Evolutionary conservation across 2,797 vertebrate genomes (phyloP).

Genomic region (Hypotaenidia philippensis): DNA sequence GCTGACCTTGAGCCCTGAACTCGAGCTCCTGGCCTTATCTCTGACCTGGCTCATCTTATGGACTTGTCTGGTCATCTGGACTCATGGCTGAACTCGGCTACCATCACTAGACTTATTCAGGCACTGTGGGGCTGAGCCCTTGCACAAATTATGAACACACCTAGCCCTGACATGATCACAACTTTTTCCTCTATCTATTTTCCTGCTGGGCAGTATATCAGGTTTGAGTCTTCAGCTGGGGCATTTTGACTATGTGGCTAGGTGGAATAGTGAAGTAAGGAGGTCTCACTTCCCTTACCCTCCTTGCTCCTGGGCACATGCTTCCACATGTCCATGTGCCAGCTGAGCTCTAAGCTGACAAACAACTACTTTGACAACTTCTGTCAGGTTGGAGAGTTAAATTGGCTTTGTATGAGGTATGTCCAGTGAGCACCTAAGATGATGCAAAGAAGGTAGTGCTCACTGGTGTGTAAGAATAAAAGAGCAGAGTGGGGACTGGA

Average conservation of each 20-base stretch:
- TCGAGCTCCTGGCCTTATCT: background rate
- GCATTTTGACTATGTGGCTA: background rate
- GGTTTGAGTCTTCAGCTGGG: background rate
- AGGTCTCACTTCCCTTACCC: background rate
- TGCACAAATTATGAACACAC: background rate
- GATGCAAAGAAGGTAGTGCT: background rate
- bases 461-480: background rate
- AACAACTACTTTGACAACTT: background rate
- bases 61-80: background rate
- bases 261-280: background rate
- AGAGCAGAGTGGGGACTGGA: background rate
- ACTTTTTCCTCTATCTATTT: background rate
- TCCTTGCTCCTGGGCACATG: background rate
- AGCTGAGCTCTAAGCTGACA: background rate
- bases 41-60: background rate
- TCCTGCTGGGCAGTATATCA: background rate
- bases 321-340: background rate
- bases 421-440: background rate
- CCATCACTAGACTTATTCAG: rapidly evolving
- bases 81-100: background rate
- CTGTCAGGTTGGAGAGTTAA: background rate
- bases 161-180: background rate
- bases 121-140: background rate
- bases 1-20: background rate
- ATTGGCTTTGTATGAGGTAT: background rate